These are phyloP conservation scores for Drosophila persimilis DNA, from an alignment of 1,140 invertebrate genomes.

Conservation along the genomic window DNA sequence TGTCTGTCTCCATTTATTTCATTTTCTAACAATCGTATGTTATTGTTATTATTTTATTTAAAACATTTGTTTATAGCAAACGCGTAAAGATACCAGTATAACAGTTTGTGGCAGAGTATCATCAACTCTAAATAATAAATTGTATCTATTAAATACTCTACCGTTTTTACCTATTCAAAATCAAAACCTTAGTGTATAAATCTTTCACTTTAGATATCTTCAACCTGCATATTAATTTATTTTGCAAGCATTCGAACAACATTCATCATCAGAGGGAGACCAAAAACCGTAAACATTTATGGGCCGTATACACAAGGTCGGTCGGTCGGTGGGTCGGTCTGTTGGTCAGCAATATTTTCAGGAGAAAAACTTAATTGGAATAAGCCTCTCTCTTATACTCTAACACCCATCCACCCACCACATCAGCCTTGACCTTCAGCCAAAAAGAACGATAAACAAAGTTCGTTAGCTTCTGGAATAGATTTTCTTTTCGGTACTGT, in stretches of 20 bases:
- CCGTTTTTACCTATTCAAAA: no score
- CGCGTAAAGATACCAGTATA: no score
- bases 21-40: no score
- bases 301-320: slow-evolving; percentile 17
- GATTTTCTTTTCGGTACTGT: slow-evolving; percentile 4
- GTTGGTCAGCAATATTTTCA: slow-evolving; percentile 25
- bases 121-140: no score
- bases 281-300: slow-evolving; percentile 50
- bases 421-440: slow-evolving; percentile 38
- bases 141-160: no score
- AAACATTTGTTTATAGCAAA: no score
- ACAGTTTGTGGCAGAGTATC: no score
- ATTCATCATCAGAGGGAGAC: slow-evolving; percentile 5
- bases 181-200: background rate
- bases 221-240: slow-evolving; percentile 4
- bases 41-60: no score
- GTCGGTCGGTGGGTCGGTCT: slow-evolving; percentile 19
- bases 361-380: slow-evolving; percentile 25
- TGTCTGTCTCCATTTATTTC: no score
- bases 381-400: background rate
- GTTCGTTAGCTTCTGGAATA: slow-evolving; percentile 31
- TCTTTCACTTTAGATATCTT: slow-evolving; percentile 3
- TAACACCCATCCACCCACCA: background rate
- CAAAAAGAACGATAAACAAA: slow-evolving; percentile 30
- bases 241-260: slow-evolving; percentile 7